These are phyloP conservation scores for Venusia cambrica DNA, from an alignment of 2,888 invertebrate genomes.

Conservation along the genomic window DNA sequence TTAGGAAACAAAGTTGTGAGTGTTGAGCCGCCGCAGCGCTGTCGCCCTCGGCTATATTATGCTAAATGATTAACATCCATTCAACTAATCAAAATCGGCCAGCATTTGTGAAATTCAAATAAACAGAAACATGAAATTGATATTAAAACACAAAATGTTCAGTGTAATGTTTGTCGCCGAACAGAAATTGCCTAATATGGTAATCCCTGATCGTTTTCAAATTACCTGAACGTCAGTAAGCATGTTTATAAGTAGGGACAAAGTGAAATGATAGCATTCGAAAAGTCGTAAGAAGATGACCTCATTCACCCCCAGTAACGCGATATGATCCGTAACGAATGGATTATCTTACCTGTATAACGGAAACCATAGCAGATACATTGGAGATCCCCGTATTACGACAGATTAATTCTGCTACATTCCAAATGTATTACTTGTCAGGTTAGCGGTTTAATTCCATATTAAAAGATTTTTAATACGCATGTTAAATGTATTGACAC, in stretches of 20 bases:
- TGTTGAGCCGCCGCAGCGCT: conserved; percentile 58
- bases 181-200: too few species aligned
- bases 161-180: too few species aligned
- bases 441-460: conserved; percentile 48
- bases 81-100: conserved; percentile 28
- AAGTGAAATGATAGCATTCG: conserved; percentile 35
- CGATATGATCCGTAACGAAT: conserved; percentile 63
- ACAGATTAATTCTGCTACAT: conserved; percentile 67
- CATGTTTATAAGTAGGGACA: too few species aligned
- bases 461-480: conserved; percentile 30
- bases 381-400: conserved; percentile 64
- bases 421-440: conserved; percentile 57
- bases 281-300: conserved; percentile 53
- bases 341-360: conserved; percentile 77
- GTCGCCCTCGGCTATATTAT: conserved; percentile 56
- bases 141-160: conserved; percentile 13
- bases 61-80: conserved; percentile 56
- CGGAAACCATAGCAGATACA: conserved; percentile 77
- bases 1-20: conserved; percentile 76
- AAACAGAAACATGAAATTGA: conserved; percentile 29
- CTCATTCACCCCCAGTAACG: conserved; percentile 61
- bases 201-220: too few species aligned
- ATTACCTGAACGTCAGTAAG: too few species aligned
- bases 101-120: conserved; percentile 27
- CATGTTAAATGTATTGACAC: too few species aligned